Conservation (phyloP, 2,113 vertebrate species). For the Actinemys pallida region DNA sequence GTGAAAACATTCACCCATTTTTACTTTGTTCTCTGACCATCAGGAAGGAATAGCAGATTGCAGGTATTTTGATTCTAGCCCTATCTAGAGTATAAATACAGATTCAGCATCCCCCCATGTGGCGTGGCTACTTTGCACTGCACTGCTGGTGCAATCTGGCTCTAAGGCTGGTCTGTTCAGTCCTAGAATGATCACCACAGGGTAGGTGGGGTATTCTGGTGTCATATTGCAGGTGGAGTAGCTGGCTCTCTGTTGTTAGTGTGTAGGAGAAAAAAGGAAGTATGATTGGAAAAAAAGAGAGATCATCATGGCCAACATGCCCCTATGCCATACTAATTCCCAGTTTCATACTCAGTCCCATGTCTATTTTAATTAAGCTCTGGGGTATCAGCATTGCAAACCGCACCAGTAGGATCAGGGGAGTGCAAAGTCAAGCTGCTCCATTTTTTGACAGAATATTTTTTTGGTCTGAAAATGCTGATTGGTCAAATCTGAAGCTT, state of each 20-base stretch:
- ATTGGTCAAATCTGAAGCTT: not conserved
- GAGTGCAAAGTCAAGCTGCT: not conserved
- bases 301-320: not conserved
- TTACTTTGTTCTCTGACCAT: not conserved
- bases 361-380: not conserved
- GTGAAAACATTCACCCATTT: not conserved
- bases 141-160: not conserved
- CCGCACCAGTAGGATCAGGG: not conserved
- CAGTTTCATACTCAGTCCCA: not conserved
- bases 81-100: not conserved
- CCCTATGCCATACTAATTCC: not conserved
- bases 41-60: not conserved
- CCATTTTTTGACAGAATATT: too few relatives aligned
- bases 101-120: not conserved
- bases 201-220: not conserved
- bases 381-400: not conserved
- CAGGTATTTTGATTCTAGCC: not conserved
- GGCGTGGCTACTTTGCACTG: not conserved
- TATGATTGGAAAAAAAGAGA: not conserved
- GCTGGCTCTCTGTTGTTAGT: not conserved
- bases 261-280: not conserved
- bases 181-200: not conserved
- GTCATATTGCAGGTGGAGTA: not conserved
- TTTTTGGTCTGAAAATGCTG: not conserved
- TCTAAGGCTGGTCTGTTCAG: not conserved